Conservation (phyloP, 35 echinoderm and acorn worm genomes). For the Anneissia japonica region DNA sequence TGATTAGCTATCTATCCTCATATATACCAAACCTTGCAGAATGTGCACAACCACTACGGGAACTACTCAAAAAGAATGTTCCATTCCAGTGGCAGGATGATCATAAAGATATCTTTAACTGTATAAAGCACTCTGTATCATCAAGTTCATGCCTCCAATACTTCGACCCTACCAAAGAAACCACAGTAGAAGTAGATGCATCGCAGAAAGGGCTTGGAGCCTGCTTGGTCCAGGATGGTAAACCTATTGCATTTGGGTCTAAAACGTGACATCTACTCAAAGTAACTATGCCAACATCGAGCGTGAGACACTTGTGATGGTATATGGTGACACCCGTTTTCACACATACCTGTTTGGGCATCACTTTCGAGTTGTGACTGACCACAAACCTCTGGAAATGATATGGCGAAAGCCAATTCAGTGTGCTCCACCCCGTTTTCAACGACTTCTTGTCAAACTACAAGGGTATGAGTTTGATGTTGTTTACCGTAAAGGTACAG, state of each 20-base stretch:
- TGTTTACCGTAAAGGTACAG: conserved; percentile 5
- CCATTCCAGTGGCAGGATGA: conserved; percentile 51
- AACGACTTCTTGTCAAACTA: conserved; percentile 30
- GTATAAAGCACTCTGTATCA: conserved; percentile 34
- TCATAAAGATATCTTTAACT: conserved; percentile 27
- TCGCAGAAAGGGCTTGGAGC: conserved; percentile 50
- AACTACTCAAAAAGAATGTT: conserved; percentile 39
- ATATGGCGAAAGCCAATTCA: conserved; percentile 28
- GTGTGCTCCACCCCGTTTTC: conserved; percentile 25
- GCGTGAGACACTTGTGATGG: conserved; percentile 35
- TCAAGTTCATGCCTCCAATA: conserved; percentile 31
- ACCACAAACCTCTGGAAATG: conserved; percentile 38
- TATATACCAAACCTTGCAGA: conserved; percentile 41
- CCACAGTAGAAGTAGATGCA: conserved; percentile 46
- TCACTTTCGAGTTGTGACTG: conserved; percentile 2
- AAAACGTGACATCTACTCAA: conserved; percentile 26
- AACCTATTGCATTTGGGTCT: conserved; percentile 54
- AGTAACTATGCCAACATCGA: conserved; percentile 42
- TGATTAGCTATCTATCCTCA: conserved; percentile 38
- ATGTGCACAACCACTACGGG: conserved; percentile 26
- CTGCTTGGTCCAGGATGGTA: conserved; percentile 33
- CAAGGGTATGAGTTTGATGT: conserved; percentile 35
- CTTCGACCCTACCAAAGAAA: conserved; percentile 24
- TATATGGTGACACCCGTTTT: conserved; percentile 32
- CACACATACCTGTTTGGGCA: conserved; percentile 48